Conservation (phyloP, 1,140 invertebrate species). For the Drosophila pachea region DNA sequence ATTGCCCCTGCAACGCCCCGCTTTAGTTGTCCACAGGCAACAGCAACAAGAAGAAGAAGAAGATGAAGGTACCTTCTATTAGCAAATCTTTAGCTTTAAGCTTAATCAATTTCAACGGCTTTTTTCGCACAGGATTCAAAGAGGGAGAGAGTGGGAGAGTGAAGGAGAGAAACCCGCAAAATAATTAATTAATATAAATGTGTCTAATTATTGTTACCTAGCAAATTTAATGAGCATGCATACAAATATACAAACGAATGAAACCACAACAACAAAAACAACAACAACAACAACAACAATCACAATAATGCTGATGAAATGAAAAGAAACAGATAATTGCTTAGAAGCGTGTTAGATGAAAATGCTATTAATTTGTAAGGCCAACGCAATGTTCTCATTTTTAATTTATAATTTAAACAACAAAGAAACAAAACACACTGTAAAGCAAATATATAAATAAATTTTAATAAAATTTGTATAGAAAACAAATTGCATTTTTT, state of each 20-base stretch:
- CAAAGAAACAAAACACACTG: constrained; percentile 59
- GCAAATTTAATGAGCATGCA: constrained; percentile 46
- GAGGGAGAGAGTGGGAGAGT: too few relatives aligned
- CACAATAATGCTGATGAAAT: constrained; percentile 7
- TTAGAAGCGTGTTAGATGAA: constrained; percentile 54
- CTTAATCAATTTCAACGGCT: constrained; percentile 42
- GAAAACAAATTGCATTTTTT: constrained; percentile 5
- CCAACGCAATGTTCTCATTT: constrained; percentile 77
- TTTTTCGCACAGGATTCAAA: constrained; percentile 37
- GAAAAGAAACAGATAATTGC: constrained; percentile 19
- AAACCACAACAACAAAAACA: not conserved
- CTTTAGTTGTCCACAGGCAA: constrained; percentile 43
- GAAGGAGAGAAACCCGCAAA: constrained; percentile 31
- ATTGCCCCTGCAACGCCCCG: constrained; percentile 43
- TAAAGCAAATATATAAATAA: constrained; percentile 71
- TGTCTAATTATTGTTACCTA: constrained; percentile 38
- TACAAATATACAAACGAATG: constrained; percentile 8
- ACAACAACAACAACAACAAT: constrained; percentile 7
- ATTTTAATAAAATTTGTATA: constrained; percentile 71
- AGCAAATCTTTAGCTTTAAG: constrained; percentile 70
- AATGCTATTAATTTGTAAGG: constrained; percentile 77
- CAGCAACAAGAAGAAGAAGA: constrained; percentile 19
- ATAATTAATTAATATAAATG: constrained; percentile 23
- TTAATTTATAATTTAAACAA: constrained; percentile 71
- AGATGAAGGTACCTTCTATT: constrained; percentile 34